A percentile compares a stretch with the other conserved stretches of the same genome.
These are phyloP conservation scores for Macaria notata DNA, from an alignment of 2,888 invertebrate genomes.

Conservation along the genomic window DNA sequence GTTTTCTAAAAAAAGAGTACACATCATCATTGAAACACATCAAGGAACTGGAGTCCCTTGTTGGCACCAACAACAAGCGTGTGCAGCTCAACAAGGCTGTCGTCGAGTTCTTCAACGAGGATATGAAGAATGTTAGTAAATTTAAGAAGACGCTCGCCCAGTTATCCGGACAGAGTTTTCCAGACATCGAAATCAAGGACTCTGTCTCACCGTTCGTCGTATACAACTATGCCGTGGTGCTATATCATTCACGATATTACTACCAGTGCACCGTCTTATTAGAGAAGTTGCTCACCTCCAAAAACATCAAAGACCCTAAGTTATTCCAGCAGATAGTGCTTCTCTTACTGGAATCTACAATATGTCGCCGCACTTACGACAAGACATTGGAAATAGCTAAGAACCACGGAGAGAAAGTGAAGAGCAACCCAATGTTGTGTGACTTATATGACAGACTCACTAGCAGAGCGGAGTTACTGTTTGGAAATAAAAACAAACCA, in stretches of 20 bases:
- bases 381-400: constrained; percentile 68
- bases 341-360: constrained; percentile 66
- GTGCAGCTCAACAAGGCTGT: constrained; percentile 93
- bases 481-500: constrained; percentile 56
- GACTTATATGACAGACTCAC: constrained; percentile 67
- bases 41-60: constrained; percentile 83
- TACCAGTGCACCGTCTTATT: constrained; percentile 81
- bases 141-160: constrained; percentile 86
- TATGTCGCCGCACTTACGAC: constrained; percentile 71
- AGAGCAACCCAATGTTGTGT: constrained; percentile 56
- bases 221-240: constrained; percentile 90
- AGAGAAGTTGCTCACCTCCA: constrained; percentile 63
- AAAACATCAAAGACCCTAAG: constrained; percentile 64
- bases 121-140: constrained; percentile 87
- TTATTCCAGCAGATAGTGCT: constrained; percentile 63
- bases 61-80: constrained; percentile 85
- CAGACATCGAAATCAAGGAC: constrained; percentile 67
- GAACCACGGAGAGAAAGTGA: constrained; percentile 59
- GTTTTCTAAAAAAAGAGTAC: constrained; percentile 85
- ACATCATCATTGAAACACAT: constrained; percentile 82
- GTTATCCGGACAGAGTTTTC: constrained; percentile 79
- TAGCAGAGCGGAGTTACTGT: constrained; percentile 64
- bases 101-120: constrained; percentile 89
- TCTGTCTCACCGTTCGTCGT: constrained; percentile 73
- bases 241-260: constrained; percentile 90